phyloP scores from a whole-genome alignment of 2,113 vertebrate species.

The Solea solea region DNA sequence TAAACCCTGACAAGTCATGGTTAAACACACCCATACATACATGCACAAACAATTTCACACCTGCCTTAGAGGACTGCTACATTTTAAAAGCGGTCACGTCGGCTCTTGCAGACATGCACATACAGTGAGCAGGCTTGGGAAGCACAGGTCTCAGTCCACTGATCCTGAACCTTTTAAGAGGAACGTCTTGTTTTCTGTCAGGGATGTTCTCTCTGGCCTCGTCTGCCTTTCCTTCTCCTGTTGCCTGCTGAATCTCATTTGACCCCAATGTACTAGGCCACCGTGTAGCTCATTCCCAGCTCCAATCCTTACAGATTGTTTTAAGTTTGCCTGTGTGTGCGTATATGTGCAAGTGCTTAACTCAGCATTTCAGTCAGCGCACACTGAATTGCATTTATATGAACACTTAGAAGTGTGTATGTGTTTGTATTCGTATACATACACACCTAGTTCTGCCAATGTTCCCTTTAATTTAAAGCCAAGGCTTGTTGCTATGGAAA shows the following conservation, averaged over 20 bases:
- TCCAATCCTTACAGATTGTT: slow-evolving; percentile 49
- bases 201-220: slow-evolving; percentile 64
- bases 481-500: slow-evolving; percentile 82
- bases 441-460: slow-evolving; percentile 53
- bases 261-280: slow-evolving; percentile 63
- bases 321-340: slow-evolving; percentile 45
- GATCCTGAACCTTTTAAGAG: slow-evolving; percentile 76
- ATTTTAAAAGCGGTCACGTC: slow-evolving; percentile 70
- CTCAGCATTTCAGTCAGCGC: slow-evolving; percentile 8
- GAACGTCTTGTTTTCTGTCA: slow-evolving; percentile 77
- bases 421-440: slow-evolving; percentile 47
- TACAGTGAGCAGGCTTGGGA: slow-evolving; percentile 39
- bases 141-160: slow-evolving; percentile 76
- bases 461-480: slow-evolving; percentile 72
- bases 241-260: slow-evolving; percentile 61
- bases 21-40: slow-evolving; percentile 53
- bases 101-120: slow-evolving; percentile 47
- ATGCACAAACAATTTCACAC: slow-evolving; percentile 63
- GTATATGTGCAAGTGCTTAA: slow-evolving; percentile 34
- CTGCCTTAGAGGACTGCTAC: slow-evolving; percentile 50
- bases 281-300: slow-evolving; percentile 62
- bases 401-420: slow-evolving; percentile 33
- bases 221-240: slow-evolving; percentile 50
- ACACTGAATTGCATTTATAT: slow-evolving; percentile 20
- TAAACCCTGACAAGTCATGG: slow-evolving; percentile 70